These are phyloP conservation scores for mouse (Mus musculus) DNA, from an alignment of 2,113 vertebrate genomes.

Conservation along the genomic window GRCm39 chr17:48357001-48357500, in stretches of 20 bases:
- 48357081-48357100: fast-evolving
- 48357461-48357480: not conserved
- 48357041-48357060: not conserved
- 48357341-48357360: not conserved
- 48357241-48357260: not conserved
- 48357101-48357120: not conserved
- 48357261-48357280: not conserved
- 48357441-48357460: not conserved
- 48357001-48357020: not conserved
- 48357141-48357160: not conserved
- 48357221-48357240: not conserved
- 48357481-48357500: not conserved
- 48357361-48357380: not conserved
- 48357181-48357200: not conserved
- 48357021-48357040: not conserved
- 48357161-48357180: not conserved
- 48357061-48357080: not conserved
- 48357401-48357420: not conserved
- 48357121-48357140: not conserved
- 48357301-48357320: not conserved
- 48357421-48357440: not conserved
- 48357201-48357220: not conserved
- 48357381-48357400: not conserved
- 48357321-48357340: not conserved
- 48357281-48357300: not conserved